Percentiles rank a stretch among this genome's conserved stretches.
Conservation (phyloP, 1,140 invertebrate genomes). For the Aphaenogaster ashmeadi region DNA sequence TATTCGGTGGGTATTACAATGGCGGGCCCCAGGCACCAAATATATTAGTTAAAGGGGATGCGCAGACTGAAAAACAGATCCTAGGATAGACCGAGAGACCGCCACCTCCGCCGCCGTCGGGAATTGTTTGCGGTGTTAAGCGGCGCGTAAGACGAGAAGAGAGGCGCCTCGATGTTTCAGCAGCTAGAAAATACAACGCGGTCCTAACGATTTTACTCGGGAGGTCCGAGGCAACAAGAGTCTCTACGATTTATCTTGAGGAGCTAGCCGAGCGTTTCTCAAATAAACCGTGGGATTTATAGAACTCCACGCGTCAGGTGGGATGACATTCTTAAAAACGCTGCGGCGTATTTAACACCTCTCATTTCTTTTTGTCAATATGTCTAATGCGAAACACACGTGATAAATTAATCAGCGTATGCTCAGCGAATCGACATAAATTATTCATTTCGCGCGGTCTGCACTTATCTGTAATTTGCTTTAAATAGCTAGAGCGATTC, state of each 20-base stretch:
- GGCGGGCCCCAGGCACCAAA: slow-evolving; percentile 75
- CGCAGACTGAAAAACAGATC: slow-evolving; percentile 72
- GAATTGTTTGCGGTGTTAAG: slow-evolving; percentile 64
- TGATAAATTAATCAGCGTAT: slow-evolving; percentile 23
- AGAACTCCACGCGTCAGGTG: neutral
- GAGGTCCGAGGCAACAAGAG: slow-evolving; percentile 21
- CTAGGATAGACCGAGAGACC: slow-evolving; percentile 51
- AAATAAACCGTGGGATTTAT: neutral
- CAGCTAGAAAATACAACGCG: slow-evolving; percentile 48
- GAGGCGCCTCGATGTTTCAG: slow-evolving; percentile 33
- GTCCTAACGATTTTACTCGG: slow-evolving; percentile 18
- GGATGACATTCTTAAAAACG: neutral
- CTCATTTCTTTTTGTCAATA: neutral
- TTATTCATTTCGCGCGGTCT: slow-evolving; percentile 22
- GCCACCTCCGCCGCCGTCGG: slow-evolving; percentile 6
- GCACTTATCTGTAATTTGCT: slow-evolving; percentile 47
- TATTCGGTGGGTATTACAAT: slow-evolving; percentile 80
- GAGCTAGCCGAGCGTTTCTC: slow-evolving; percentile 19
- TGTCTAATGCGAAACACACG: neutral
- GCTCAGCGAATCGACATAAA: slow-evolving; percentile 30
- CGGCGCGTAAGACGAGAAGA: slow-evolving; percentile 38
- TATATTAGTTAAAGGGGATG: slow-evolving; percentile 82
- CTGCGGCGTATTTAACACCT: neutral
- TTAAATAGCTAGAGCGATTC: slow-evolving; percentile 30
- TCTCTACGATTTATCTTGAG: neutral